phyloP scores from a whole-genome alignment of 2,888 invertebrate species.

The Auanema freiburgensis region DNA sequence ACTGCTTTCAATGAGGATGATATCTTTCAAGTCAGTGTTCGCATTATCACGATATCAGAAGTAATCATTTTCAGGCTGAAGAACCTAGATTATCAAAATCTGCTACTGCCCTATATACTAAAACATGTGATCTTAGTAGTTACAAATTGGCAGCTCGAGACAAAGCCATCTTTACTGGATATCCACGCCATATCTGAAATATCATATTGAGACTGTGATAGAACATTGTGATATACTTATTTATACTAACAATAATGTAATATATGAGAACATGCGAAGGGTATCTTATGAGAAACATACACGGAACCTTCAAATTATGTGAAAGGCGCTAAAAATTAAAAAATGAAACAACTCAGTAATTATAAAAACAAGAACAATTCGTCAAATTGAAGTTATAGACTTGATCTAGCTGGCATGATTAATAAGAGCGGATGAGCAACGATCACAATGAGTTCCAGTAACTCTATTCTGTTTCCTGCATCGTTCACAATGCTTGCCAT shows the following conservation, averaged over 20 bases:
- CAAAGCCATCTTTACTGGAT: conserved; percentile 9
- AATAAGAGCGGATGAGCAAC: conserved; percentile 20
- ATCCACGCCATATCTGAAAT: conserved; percentile 1
- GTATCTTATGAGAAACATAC: too few species aligned
- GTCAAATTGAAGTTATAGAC: too few species aligned
- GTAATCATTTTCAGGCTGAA: conserved; percentile 4
- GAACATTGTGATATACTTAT: too few species aligned
- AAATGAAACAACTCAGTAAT: too few species aligned
- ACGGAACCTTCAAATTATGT: too few species aligned
- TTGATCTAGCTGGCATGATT: too few species aligned
- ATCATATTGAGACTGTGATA: not conserved
- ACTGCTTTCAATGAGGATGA: conserved; percentile 43
- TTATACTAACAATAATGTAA: too few species aligned
- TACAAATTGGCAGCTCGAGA: conserved; percentile 10
- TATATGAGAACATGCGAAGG: too few species aligned
- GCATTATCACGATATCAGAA: not conserved
- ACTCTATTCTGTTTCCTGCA: conserved; percentile 39
- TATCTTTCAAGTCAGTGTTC: conserved; percentile 27
- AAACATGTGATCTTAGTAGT: conserved; percentile 1
- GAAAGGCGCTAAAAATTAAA: too few species aligned
- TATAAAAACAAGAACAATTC: too few species aligned
- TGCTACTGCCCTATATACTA: conserved; percentile 6
- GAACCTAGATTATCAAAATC: conserved; percentile 13
- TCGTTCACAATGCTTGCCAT: conserved; percentile 30
- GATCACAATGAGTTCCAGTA: conserved; percentile 16